Evolutionary conservation across 2,888 invertebrate species (phyloP).

Genomic region (Sinodicranocentrus sp.): DNA sequence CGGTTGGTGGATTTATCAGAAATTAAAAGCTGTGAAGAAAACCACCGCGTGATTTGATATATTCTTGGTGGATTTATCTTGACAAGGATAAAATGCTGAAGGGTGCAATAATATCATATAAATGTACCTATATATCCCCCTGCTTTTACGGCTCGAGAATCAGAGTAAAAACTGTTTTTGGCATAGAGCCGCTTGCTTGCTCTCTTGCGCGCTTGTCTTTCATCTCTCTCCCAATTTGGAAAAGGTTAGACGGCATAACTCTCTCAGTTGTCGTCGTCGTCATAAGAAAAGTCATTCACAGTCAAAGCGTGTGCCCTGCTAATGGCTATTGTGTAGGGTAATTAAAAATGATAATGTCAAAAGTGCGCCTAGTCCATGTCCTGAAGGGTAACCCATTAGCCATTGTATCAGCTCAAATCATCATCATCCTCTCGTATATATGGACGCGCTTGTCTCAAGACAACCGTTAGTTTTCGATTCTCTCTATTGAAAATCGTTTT

Average conservation of each 20-base stretch:
- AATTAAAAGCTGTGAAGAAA: slow-evolving; percentile 58
- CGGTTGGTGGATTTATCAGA: slow-evolving; percentile 37
- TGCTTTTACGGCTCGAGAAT: neutral
- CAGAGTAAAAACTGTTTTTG: slow-evolving; percentile 17
- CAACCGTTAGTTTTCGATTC: slow-evolving; percentile 52
- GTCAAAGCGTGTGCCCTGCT: slow-evolving; percentile 61
- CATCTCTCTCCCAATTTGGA: slow-evolving; percentile 50
- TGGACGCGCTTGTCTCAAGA: neutral
- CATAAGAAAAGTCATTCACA: slow-evolving; percentile 54
- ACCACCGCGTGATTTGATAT: slow-evolving; percentile 49
- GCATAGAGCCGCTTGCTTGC: slow-evolving; percentile 15
- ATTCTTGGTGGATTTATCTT: slow-evolving; percentile 50
- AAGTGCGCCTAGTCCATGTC: slow-evolving; percentile 56
- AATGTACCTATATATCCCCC: too few species aligned
- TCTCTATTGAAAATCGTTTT: slow-evolving; percentile 38
- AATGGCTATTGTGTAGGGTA: slow-evolving; percentile 65
- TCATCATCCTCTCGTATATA: neutral
- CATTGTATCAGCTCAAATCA: slow-evolving; percentile 44
- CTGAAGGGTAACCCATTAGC: slow-evolving; percentile 49
- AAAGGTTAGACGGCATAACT: slow-evolving; percentile 51
- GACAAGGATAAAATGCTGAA: slow-evolving; percentile 36
- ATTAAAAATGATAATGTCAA: slow-evolving; percentile 72
- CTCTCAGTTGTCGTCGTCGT: slow-evolving; percentile 43
- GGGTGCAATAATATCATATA: slow-evolving; percentile 18
- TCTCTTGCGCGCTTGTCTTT: slow-evolving; percentile 19